Conservation (phyloP, 2,888 invertebrate species). For the Laspeyria flexula region DNA sequence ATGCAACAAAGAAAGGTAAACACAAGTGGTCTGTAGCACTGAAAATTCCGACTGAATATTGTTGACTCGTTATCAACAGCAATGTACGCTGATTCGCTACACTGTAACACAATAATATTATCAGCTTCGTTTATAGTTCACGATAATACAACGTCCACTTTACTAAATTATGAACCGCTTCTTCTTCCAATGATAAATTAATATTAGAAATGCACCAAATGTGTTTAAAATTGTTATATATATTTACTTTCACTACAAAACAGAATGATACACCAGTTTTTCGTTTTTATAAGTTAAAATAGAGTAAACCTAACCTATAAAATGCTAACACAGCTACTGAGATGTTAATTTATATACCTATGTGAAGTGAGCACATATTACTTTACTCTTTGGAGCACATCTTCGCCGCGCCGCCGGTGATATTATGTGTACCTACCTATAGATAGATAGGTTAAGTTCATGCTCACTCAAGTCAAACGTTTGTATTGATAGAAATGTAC, state of each 20-base stretch:
- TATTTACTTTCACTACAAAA: background rate
- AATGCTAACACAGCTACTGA: slow-evolving; percentile 9
- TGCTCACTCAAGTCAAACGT: slow-evolving; percentile 6
- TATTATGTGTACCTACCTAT: slow-evolving; percentile 4
- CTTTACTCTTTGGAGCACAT: too few relatives aligned
- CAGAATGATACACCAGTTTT: background rate
- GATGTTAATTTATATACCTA: too few relatives aligned
- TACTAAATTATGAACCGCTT: background rate
- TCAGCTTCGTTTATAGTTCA: slow-evolving; percentile 10
- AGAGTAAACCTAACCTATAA: slow-evolving; percentile 24
- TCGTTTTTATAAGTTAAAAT: background rate
- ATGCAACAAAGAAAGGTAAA: slow-evolving; percentile 8
- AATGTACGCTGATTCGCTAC: slow-evolving; percentile 17
- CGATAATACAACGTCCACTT: slow-evolving; percentile 2
- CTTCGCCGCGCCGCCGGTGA: too few relatives aligned
- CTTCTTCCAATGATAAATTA: background rate
- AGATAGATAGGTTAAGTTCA: background rate
- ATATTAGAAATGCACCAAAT: background rate
- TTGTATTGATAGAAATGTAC: slow-evolving; percentile 14
- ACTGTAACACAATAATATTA: slow-evolving; percentile 9
- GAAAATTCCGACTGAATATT: slow-evolving; percentile 37
- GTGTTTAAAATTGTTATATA: background rate
- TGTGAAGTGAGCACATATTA: too few relatives aligned
- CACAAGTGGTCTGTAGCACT: slow-evolving; percentile 30
- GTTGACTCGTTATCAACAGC: slow-evolving; percentile 36